Base-by-base conservation (phyloP, 2,888 invertebrate genomes). In the Rapana venosa region DNA sequence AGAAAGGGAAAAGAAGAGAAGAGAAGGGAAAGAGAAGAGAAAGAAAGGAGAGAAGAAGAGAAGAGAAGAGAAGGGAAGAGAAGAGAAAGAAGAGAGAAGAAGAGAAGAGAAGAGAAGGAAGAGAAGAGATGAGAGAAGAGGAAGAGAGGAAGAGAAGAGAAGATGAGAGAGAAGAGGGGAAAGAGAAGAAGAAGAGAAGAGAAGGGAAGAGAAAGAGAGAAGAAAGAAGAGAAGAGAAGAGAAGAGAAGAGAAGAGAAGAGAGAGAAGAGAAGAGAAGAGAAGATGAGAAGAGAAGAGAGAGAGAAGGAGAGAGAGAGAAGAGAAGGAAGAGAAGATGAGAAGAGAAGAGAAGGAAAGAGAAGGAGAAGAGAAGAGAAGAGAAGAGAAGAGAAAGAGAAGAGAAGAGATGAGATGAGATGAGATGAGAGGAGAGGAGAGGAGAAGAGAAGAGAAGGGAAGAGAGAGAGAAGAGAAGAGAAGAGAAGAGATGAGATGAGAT, bases 281-380 rank as follows among this genome's bases (percentile, higher is more conserved):
- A 22, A 26, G 2, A 26, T 0, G 81, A 36, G 81, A 36, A 47
- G 13, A 47, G 13, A 47, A 36, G 81, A 58, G 84, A 58, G 81
- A 56, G 84, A 58, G 84, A 56, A 56, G 56, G 84, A 84, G 56
- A 56, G 84, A 84, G 56, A 84, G 84, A 84, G 84, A 84, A n/a
- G 0, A 56, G 20, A 56, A 5, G 47, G 26, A n/a, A 8, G 20
- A n/a, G n/a, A 56, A 56, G n/a, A n/a, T n/a, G n/a, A n/a, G 47
- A 56, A n/a, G 8, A 26, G 30, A 30, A 2, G 74, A 13, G 77
- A 5, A 6, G 8, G 30, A 30, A 32, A 32, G 77, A 32, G 17
- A 32, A 0, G 77, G 32, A 8, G 58, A 8, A 58, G 58, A 58
- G 8, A 15, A 58, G 8, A 58, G 58, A 8, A 15, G 11, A 58